Conservation (phyloP, 2,888 invertebrate species). For the Melanostoma mellinum region DNA sequence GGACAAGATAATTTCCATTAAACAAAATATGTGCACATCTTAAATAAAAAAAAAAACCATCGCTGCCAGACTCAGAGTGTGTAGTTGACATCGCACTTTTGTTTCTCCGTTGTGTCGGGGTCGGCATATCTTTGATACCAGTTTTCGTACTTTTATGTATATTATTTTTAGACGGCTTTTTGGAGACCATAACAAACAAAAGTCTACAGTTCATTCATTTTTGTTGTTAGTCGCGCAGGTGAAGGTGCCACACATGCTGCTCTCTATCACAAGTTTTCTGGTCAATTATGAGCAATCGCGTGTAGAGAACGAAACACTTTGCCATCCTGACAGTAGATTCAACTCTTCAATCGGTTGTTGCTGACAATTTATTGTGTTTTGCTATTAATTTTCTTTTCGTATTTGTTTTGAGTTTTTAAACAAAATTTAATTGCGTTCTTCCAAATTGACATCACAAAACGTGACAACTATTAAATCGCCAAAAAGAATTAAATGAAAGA, state of each 20-base stretch:
- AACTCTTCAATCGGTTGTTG: not conserved
- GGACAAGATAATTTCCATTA: not conserved
- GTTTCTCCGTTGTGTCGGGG: not conserved
- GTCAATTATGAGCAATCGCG: not conserved
- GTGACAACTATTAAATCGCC: slow-evolving; percentile 14
- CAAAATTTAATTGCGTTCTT: slow-evolving; percentile 23
- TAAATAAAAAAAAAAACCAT: not conserved
- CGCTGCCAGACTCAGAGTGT: too few relatives aligned
- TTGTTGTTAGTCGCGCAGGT: slow-evolving; percentile 37
- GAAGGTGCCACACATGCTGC: slow-evolving; percentile 29
- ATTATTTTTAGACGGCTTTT: slow-evolving; percentile 26
- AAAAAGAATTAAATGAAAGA: not conserved
- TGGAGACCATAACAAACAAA: slow-evolving; percentile 28
- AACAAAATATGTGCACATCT: not conserved
- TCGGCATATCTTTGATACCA: not conserved
- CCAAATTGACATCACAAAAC: not conserved
- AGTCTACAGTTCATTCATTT: slow-evolving; percentile 28
- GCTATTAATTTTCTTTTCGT: slow-evolving; percentile 10
- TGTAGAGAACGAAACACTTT: slow-evolving; percentile 24
- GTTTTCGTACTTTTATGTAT: not conserved
- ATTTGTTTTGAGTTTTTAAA: slow-evolving; percentile 10
- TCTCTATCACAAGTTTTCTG: not conserved
- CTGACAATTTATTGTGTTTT: slow-evolving; percentile 3
- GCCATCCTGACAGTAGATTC: not conserved
- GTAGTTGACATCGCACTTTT: too few relatives aligned